Conservation (phyloP, 2,888 invertebrate genomes). For the Acronicta psi region DNA sequence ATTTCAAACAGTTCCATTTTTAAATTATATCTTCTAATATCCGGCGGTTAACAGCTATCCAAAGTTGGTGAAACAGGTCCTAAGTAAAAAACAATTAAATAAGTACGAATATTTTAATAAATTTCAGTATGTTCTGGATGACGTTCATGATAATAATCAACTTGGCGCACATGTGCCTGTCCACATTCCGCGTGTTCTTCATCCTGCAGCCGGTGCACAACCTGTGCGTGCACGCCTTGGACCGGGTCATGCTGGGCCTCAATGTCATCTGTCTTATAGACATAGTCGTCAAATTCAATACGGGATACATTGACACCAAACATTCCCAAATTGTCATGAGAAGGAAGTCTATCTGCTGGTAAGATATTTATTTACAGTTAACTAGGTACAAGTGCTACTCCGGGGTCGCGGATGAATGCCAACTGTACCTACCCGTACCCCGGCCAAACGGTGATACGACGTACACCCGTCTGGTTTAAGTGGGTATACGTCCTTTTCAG, state of each 20-base stretch:
- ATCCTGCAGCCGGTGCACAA: slow-evolving; percentile 53
- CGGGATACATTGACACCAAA: slow-evolving; percentile 64
- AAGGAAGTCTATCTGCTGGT: slow-evolving; percentile 64
- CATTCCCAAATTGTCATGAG: slow-evolving; percentile 62
- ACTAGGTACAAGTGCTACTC: too few species aligned
- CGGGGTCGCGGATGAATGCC: too few species aligned
- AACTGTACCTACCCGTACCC: too few species aligned
- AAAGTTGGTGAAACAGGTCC: too few species aligned
- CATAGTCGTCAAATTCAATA: slow-evolving; percentile 70
- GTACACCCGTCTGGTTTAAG: too few species aligned
- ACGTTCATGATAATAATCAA: slow-evolving; percentile 65
- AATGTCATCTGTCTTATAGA: slow-evolving; percentile 70
- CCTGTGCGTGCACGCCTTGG: slow-evolving; percentile 45
- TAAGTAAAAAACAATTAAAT: too few species aligned
- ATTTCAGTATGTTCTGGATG: slow-evolving; percentile 70
- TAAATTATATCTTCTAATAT: too few species aligned
- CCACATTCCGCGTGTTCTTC: slow-evolving; percentile 66
- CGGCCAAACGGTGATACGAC: too few species aligned
- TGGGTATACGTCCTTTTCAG: too few species aligned
- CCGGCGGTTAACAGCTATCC: too few species aligned
- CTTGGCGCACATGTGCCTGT: slow-evolving; percentile 61
- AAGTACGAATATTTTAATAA: not conserved
- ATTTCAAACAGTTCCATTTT: too few species aligned
- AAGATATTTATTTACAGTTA: slow-evolving; percentile 36
- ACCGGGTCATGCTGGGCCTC: slow-evolving; percentile 61